Evolutionary conservation across 2,888 invertebrate species (phyloP).

Genomic region (Andrena camellia): DNA sequence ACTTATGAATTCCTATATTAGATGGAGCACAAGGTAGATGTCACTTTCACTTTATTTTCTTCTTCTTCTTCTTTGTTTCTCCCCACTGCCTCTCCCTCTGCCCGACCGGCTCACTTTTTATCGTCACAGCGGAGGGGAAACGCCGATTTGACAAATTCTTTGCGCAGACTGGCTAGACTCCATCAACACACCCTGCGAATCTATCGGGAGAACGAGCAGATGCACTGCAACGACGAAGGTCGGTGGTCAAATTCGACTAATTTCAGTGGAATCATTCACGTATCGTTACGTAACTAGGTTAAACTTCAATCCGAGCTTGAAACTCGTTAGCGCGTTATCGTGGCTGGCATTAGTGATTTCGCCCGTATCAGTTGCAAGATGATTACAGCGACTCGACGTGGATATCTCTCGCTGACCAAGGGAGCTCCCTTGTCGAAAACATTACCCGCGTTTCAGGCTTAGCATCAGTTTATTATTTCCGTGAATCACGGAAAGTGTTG

Average conservation of each 20-base stretch:
- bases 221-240: conserved; percentile 60
- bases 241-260: conserved; percentile 23
- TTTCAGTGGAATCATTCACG: neutral
- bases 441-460: too few species aligned
- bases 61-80: conserved; percentile 10
- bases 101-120: neutral
- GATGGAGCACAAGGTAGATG: conserved; percentile 51
- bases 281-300: conserved; percentile 15
- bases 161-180: conserved; percentile 48
- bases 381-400: neutral
- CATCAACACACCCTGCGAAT: conserved; percentile 50
- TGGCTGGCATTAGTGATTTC: neutral
- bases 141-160: neutral
- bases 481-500: conserved; percentile 35
- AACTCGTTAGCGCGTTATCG: neutral
- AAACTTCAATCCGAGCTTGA: conserved; percentile 1
- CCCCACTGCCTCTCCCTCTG: neutral
- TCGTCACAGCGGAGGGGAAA: neutral
- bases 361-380: neutral
- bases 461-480: conserved; percentile 12
- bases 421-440: neutral
- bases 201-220: conserved; percentile 41
- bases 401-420: neutral
- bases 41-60: neutral
- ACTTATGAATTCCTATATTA: conserved; percentile 57